phyloP scores from a whole-genome alignment of 2,888 invertebrate species.

The Rotaria sp. region DNA sequence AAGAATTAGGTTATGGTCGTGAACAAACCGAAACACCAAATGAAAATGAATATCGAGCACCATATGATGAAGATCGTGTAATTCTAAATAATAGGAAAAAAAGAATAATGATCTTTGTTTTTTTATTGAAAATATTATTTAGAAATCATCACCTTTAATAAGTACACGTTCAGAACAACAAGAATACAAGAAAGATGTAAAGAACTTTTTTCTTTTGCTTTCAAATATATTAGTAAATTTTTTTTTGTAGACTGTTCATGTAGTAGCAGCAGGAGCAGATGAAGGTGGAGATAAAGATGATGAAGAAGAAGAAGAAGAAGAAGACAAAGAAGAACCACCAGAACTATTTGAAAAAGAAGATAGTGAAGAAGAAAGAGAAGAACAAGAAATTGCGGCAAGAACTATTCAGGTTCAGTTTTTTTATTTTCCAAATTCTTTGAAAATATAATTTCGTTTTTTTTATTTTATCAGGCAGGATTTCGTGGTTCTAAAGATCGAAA shows the following conservation, averaged over 20 bases:
- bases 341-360: background rate
- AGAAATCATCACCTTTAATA: background rate
- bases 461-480: background rate
- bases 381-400: background rate
- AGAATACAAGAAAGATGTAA: background rate
- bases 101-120: background rate
- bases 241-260: too few relatives aligned
- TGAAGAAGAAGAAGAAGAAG: background rate
- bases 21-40: background rate
- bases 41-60: constrained; percentile 29
- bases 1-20: constrained; percentile 11
- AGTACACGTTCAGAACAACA: background rate
- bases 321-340: background rate
- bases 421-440: background rate
- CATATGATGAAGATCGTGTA: background rate
- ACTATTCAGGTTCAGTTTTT: background rate
- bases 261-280: background rate
- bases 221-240: too few relatives aligned
- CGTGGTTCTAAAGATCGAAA: background rate
- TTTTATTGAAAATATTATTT: background rate
- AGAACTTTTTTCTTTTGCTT: too few relatives aligned
- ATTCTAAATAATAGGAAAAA: background rate
- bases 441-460: background rate
- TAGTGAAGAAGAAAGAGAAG: background rate
- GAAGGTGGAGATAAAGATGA: background rate